These are phyloP conservation scores for Phaethornis superciliosus DNA, from an alignment of 2,113 vertebrate species.

Conservation along the genomic window DNA sequence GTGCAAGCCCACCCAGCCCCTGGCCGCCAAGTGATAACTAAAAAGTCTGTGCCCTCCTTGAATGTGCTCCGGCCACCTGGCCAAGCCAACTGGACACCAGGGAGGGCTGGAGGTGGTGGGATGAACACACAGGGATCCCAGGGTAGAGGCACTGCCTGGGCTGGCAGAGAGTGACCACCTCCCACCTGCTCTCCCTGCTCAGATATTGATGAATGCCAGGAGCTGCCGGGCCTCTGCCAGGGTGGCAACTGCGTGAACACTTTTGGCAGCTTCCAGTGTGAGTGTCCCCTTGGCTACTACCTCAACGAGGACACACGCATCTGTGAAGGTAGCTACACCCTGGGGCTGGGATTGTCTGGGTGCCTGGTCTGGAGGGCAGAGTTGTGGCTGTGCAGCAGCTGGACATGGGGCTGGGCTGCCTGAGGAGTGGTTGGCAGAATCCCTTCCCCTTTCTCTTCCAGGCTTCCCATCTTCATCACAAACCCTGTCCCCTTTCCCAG, in stretches of 20 bases:
- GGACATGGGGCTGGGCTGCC: neutral
- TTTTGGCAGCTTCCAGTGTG: slow-evolving; percentile 95
- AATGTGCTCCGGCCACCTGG: fast-evolving
- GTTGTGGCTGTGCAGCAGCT: too few relatives aligned
- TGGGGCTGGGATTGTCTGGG: neutral
- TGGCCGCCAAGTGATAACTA: fast-evolving
- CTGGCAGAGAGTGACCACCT: neutral
- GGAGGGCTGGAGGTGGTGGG: neutral
- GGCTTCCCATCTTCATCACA: neutral
- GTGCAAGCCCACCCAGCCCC: neutral
- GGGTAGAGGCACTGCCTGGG: neutral
- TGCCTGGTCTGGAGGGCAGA: fast-evolving
- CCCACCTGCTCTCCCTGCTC: neutral
- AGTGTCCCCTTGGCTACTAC: slow-evolving; percentile 89
- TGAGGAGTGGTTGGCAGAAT: neutral
- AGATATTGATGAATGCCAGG: slow-evolving; percentile 95
- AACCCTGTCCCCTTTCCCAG: neutral
- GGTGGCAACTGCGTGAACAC: slow-evolving; percentile 92
- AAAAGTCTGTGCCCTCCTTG: fast-evolving
- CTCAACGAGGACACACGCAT: slow-evolving; percentile 87
- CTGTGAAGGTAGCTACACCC: slow-evolving; percentile 82
- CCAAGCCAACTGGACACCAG: fast-evolving
- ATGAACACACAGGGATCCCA: fast-evolving
- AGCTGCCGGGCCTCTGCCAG: slow-evolving; percentile 91
- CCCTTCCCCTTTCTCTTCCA: neutral